These are phyloP conservation scores for Nasua narica DNA, from an alignment of 2,797 vertebrate genomes.

Conservation along the genomic window DNA sequence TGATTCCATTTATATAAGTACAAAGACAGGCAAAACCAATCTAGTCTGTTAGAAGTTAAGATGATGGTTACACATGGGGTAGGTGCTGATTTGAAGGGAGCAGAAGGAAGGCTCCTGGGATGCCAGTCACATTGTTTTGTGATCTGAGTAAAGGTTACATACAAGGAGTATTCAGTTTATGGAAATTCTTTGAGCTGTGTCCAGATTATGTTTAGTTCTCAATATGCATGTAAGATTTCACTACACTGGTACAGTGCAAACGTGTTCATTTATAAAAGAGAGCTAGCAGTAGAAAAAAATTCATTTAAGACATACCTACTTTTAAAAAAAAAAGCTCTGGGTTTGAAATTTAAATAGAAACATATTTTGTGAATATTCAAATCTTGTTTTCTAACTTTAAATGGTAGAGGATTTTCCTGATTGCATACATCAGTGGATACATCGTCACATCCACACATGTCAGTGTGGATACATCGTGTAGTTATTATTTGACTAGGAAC, in stretches of 20 bases:
- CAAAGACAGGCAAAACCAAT: neutral
- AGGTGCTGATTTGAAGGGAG: neutral
- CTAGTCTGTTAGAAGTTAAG: neutral
- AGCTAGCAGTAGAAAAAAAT: neutral
- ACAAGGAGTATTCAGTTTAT: neutral
- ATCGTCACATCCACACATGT: too few relatives aligned
- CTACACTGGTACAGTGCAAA: neutral
- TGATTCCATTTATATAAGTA: neutral
- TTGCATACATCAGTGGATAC: too few relatives aligned
- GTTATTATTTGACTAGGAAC: neutral
- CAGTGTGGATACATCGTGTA: neutral
- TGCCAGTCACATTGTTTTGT: neutral
- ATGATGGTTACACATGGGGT: neutral
- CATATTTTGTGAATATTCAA: neutral
- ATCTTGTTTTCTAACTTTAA: neutral
- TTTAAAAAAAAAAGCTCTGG: neutral
- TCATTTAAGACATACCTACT: neutral
- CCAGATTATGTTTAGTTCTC: neutral
- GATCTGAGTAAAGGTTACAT: neutral
- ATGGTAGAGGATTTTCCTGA: neutral
- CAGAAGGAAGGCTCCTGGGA: neutral
- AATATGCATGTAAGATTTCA: neutral
- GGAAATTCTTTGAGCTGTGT: neutral
- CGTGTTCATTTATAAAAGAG: neutral
- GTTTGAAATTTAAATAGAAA: conserved; percentile 28